A percentile compares a stretch with the other conserved stretches of the same genome.
Conservation (phyloP, 1,140 invertebrate species). For the Hestina assimilis region DNA sequence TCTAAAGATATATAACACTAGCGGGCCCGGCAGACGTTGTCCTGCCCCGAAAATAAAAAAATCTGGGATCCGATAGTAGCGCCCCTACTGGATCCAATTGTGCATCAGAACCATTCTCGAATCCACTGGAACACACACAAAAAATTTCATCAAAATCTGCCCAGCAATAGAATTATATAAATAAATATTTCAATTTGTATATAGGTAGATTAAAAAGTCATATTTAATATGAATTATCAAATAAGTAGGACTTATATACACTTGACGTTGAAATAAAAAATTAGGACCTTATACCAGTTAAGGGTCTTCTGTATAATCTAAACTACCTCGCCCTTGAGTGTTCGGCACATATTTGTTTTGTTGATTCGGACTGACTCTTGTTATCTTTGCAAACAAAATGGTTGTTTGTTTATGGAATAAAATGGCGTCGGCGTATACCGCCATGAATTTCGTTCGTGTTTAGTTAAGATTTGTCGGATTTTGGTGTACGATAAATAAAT, state of each 20-base stretch:
- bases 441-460: conserved; percentile 35
- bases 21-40: too few species aligned
- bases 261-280: conserved; percentile 1
- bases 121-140: too few species aligned
- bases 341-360: conserved; percentile 65
- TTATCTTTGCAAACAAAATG: conserved; percentile 63
- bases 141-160: too few species aligned
- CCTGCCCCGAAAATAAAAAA: too few species aligned
- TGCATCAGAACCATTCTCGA: too few species aligned
- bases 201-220: too few species aligned
- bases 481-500: conserved; percentile 41
- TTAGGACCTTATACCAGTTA: not conserved
- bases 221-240: not conserved
- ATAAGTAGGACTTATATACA: not conserved
- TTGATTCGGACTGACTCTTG: conserved; percentile 54
- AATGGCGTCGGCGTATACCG: conserved; percentile 37
- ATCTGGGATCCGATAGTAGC: too few species aligned
- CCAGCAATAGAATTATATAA: too few species aligned
- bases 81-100: too few species aligned
- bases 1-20: too few species aligned
- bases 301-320: conserved; percentile 26
- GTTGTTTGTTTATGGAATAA: conserved; percentile 45
- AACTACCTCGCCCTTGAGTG: conserved; percentile 49
- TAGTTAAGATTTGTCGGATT: conserved; percentile 45
- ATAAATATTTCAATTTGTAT: too few species aligned